Evolutionary conservation across 2,113 vertebrate genomes (phyloP), one percentile per base, ranked within the genome.

Genomic region (Stomatorhinus ivindoensis): DNA sequence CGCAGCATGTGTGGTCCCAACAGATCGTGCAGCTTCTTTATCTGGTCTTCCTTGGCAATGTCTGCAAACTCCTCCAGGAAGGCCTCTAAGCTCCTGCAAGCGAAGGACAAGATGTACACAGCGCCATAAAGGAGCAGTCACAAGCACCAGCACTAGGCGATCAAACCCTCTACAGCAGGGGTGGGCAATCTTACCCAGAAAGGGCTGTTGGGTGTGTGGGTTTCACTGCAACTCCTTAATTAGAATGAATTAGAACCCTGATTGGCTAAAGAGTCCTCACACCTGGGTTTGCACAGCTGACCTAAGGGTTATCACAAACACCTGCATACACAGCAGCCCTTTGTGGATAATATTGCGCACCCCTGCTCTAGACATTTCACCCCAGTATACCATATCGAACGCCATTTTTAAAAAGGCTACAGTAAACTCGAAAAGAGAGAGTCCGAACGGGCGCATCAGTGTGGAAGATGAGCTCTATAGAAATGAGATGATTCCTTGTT

Each of bases 11-110:
- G 98, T 2, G 98, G 98, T 51, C 98, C 98, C 93, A 99, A 92
- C 97, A 99, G 98, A 94, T 99, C 98, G 0, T 99, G 98, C 15
- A 99, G 96, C 91, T 99, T 99, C 95, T 99, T 99, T 93, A 99
- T 99, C 96, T 99, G 98, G 94, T 99, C 98, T 91, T 99, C 98
- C 94, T 99, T 99, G 90, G 98, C 98, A 84, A 99, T 99, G 92
- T 99, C 98, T 0, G 98, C 98, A 96, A 99, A 99, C 93, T 99
- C 98, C 92, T 99, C 98, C 91, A 99, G 92, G 93, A 99, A 99
- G 53, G 98, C 98, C 92, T 99, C 98, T 90, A 99, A 94, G 94
- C 99, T 99, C 93, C 98, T 99, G 93, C 10, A 92, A 42, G 88
- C 61, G 91, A 39, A 1, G 31, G 51, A 90, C 89, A 42, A 11